Percentiles rank a stretch among this genome's conserved stretches.
These are phyloP conservation scores for Tapera naevia DNA, from an alignment of 2,797 vertebrate genomes.

Conservation along the genomic window DNA sequence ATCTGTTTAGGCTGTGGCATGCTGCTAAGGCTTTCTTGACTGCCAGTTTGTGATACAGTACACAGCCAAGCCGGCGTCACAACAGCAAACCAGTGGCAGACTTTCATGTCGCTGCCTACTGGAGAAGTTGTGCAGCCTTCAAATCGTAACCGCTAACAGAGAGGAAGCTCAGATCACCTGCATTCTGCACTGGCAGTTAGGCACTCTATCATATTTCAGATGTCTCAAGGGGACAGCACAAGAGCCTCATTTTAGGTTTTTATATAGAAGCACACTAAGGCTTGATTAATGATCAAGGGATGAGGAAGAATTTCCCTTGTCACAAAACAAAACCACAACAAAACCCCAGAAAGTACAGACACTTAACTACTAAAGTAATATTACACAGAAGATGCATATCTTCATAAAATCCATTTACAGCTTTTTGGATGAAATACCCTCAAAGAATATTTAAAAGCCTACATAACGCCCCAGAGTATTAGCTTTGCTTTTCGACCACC, in stretches of 20 bases:
- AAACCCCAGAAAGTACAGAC: not conserved
- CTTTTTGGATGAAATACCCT: constrained; percentile 21
- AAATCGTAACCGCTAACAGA: not conserved
- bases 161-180: not conserved
- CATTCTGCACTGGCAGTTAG: not conserved
- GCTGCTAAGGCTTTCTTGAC: constrained; percentile 11
- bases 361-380: constrained; percentile 2
- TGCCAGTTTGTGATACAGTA: constrained; percentile 19
- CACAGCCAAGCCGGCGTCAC: not conserved
- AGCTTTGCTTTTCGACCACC: constrained; percentile 51
- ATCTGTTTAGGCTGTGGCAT: constrained; percentile 55
- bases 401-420: constrained; percentile 26
- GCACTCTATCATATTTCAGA: not conserved
- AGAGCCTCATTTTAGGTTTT: not conserved
- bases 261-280: not conserved
- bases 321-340: not conserved
- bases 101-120: not conserved
- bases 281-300: not conserved
- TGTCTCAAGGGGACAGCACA: not conserved
- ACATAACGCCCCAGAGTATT: constrained; percentile 59
- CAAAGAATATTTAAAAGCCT: constrained; percentile 50
- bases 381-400: not conserved
- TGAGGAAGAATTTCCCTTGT: not conserved
- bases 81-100: not conserved
- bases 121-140: not conserved